Evolutionary conservation across 2,888 invertebrate genomes (phyloP).

Genomic region (Blastobasis adustella): DNA sequence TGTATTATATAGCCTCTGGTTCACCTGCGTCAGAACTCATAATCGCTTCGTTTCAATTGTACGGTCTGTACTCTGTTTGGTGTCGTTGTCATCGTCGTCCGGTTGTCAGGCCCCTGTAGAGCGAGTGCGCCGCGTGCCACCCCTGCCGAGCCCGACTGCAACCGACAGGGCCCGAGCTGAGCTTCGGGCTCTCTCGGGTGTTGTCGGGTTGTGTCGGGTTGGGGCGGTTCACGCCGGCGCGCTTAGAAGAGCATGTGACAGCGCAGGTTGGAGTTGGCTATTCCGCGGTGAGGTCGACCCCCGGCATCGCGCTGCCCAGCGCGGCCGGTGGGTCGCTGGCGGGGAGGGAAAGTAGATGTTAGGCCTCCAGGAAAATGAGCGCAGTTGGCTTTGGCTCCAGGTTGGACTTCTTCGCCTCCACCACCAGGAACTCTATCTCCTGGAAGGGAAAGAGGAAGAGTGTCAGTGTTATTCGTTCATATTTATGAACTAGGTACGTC

Average conservation of each 20-base stretch:
- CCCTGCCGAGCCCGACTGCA: not conserved
- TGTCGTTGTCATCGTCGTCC: slow-evolving; percentile 30
- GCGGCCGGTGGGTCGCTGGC: slow-evolving; percentile 84
- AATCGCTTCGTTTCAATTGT: slow-evolving; percentile 43
- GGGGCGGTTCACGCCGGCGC: slow-evolving; percentile 10
- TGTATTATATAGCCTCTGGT: slow-evolving; percentile 40
- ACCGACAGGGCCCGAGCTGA: not conserved
- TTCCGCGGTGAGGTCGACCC: slow-evolving; percentile 78
- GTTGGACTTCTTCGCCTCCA: slow-evolving; percentile 94
- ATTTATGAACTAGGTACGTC: too few species aligned
- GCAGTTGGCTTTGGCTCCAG: slow-evolving; percentile 94
- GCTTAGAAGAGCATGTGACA: slow-evolving; percentile 74
- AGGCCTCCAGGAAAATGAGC: slow-evolving; percentile 92
- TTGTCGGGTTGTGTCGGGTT: not conserved
- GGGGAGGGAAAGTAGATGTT: slow-evolving; percentile 92
- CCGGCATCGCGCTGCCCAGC: slow-evolving; percentile 76
- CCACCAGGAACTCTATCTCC: slow-evolving; percentile 94
- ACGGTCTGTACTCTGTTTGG: slow-evolving; percentile 41
- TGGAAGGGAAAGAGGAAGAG: slow-evolving; percentile 37
- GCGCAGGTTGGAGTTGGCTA: slow-evolving; percentile 75
- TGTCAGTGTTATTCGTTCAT: too few species aligned
- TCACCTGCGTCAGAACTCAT: slow-evolving; percentile 39
- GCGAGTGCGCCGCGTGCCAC: slow-evolving; percentile 22
- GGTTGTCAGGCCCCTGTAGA: slow-evolving; percentile 34
- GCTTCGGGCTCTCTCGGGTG: too few species aligned